Evolutionary conservation across 2,113 vertebrate genomes (phyloP), one percentile per base, ranked within the genome.

Genomic region (Melanerpes formicivorus): DNA sequence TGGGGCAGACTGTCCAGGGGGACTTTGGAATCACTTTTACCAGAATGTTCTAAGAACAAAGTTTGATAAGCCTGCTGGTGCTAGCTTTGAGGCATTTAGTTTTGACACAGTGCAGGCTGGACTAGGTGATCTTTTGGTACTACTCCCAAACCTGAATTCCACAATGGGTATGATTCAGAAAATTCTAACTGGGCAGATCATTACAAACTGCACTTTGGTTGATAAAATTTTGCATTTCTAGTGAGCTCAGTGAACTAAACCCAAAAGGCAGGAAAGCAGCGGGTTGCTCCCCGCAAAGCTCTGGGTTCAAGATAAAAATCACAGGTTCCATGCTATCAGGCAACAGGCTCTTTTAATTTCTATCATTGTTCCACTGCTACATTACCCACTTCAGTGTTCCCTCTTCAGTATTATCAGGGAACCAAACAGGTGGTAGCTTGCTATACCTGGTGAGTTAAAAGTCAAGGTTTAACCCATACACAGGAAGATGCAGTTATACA

Each of bases 251-350:
- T 14, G 52, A 76, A 78, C 63, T 70, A 65, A 63, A 79, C 29
- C 63, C 55, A 79, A 84, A 65, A 87, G 9, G 13, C 30, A 76
- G 7, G 29, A 79, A 87, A 92, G 60, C 1, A 65, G 56, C 37
- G 88, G 62, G 30, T 63, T 14, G 2, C 40, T 92, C 26, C 37
- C 50, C 71, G 52, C 4, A 32, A 44, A 66, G 19, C 23, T 91
- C 40, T 30, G 42, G 9, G 26, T 86, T 90, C 34, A 63, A 76
- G 78, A 82, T 4, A 82, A 91, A 92, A 92, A 65, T n/a, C 16
- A 44, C 1, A 3, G 16, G 7, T 84, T 67, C 34, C 2, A 1
- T 1, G 1, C n/a, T 62, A 46, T 21, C 65, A 52, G 27, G 66
- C 74, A 76, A 10, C 15, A 16, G 8, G 6, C 13, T 22, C 15